phyloP scores from a whole-genome alignment of 2,113 vertebrate species.

The Tinamus guttatus region DNA sequence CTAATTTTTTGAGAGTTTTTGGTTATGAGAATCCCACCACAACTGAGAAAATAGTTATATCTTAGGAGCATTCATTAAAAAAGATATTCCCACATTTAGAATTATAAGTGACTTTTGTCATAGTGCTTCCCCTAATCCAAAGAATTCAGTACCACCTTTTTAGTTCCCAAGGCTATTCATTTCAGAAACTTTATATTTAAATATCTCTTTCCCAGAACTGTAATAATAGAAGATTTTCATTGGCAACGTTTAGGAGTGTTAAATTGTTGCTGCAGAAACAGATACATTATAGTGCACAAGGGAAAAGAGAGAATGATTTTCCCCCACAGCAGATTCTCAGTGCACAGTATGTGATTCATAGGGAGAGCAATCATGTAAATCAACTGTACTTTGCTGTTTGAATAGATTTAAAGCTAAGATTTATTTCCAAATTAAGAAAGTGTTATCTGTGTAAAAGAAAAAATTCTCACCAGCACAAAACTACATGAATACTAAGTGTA shows the following conservation, averaged over 20 bases:
- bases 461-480: background rate
- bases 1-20: background rate
- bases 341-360: background rate
- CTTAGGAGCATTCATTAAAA: background rate
- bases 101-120: background rate
- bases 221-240: conserved; percentile 29
- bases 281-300: background rate
- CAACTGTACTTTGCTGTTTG: background rate
- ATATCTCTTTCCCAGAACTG: background rate
- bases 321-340: background rate
- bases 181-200: background rate
- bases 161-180: background rate
- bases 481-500: background rate
- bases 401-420: conserved; percentile 37
- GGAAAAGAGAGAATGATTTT: background rate
- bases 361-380: conserved; percentile 14
- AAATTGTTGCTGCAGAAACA: conserved; percentile 35
- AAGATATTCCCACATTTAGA: background rate
- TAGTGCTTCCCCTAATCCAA: background rate
- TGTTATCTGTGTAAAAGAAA: background rate
- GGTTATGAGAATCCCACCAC: background rate
- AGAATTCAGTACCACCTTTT: background rate
- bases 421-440: conserved; percentile 43
- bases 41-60: background rate
- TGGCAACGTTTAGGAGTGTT: conserved; percentile 26